Evolutionary conservation across 1,140 invertebrate genomes (phyloP), one percentile per base, ranked within the genome.

Genomic region (Scaptomyza graminum): DNA sequence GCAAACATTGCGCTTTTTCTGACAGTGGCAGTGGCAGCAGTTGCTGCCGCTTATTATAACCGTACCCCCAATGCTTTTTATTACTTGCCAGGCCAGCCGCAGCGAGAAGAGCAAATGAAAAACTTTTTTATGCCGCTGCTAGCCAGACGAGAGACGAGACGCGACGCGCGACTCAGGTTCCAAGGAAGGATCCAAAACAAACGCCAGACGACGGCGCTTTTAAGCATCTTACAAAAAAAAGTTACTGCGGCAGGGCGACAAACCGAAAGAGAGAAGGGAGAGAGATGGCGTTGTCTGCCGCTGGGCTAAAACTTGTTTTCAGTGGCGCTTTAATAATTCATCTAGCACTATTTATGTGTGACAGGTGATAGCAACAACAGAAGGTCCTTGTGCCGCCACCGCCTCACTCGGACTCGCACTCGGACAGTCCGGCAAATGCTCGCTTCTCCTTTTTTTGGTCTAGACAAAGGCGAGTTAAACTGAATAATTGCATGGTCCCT

Each of bases 171-270:
- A 79, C 71, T 63, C 73, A 50, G 61, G 43, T 69, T 41, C 43
- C 60, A 55, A 65, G 63, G 9, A 22, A 8, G 7, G 18, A 31
- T 31, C 13, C 25, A 34, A 7, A 31, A 28, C 28, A n/a, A 15
- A 43, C 11, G 60, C 54, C 77, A 82, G 79, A 78, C 79, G 70
- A 63, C 79, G 75, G 65, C 72, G 62, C 80, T 83, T 84, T 83
- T 84, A 83, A 83, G 80, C 80, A 83, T 83, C 80, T 83, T 83
- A 84, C 84, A 83, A 82, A 84, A 72, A 65, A 62, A 44, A 44
- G 13, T 39, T 47, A 54, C 57, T 44, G 59, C 52, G 25, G 3
- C 5, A 31, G n/a, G 18, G 16, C 11, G 6, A 9, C 37, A 37
- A 13, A 22, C 0, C 5, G 49, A 15, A 12, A 28, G 9, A 18